phyloP scores from a whole-genome alignment of 2,888 invertebrate species.

The Pterostichus madidus region DNA sequence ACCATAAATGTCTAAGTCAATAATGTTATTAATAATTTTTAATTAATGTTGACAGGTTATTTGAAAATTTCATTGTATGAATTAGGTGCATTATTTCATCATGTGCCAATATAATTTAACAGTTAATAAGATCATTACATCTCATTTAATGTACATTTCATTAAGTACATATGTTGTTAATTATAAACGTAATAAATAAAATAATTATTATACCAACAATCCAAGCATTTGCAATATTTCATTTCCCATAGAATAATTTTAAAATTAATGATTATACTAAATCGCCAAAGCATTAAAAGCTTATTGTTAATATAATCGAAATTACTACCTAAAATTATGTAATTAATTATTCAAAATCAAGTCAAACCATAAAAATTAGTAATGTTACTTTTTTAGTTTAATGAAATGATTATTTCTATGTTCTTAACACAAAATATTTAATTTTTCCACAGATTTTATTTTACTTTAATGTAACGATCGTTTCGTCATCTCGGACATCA shows the following conservation, averaged over 20 bases:
- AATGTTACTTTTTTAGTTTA: no score
- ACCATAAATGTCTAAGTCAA: slow-evolving; percentile 59
- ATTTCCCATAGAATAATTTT: background rate
- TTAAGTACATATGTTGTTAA: slow-evolving; percentile 12
- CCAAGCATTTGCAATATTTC: background rate
- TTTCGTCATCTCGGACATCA: no score
- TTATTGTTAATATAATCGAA: no score
- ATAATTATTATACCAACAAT: slow-evolving; percentile 7
- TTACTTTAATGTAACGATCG: no score
- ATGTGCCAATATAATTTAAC: slow-evolving; percentile 33
- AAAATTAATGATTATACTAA: background rate
- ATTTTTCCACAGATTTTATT: no score
- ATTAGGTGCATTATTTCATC: slow-evolving; percentile 2
- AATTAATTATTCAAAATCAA: no score
- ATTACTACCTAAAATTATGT: no score
- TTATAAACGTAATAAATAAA: slow-evolving; percentile 7
- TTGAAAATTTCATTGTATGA: slow-evolving; percentile 37
- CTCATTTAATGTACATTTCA: slow-evolving; percentile 11
- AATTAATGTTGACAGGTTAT: slow-evolving; percentile 14
- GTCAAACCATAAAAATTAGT: no score
- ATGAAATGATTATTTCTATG: no score
- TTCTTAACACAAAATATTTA: no score
- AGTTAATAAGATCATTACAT: slow-evolving; percentile 14
- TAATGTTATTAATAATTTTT: slow-evolving; percentile 28
- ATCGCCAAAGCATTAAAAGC: no score